phyloP scores from a whole-genome alignment of 2,113 vertebrate genomes.

The Phasianus colchicus region DNA sequence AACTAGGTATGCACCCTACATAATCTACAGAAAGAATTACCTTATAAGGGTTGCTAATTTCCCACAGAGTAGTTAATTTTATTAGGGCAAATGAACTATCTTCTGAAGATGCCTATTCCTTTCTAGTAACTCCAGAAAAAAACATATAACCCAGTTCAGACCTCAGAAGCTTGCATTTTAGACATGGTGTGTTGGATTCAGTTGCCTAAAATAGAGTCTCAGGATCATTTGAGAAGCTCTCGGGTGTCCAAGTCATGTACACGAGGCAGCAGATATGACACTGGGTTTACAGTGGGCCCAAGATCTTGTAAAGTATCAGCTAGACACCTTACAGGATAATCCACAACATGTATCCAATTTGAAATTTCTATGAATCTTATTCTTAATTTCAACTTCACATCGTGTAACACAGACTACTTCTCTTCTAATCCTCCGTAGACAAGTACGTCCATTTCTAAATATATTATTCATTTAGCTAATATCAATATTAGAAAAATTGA shows the following conservation, averaged over 20 bases:
- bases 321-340: background rate
- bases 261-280: background rate
- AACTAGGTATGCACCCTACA: background rate
- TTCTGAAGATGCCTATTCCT: background rate
- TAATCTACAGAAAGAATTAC: background rate
- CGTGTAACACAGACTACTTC: background rate
- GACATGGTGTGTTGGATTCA: background rate
- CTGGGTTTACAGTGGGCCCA: background rate
- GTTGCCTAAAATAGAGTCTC: background rate
- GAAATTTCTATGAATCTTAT: background rate
- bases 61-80: background rate
- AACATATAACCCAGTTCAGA: fast-evolving
- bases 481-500: background rate
- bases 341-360: background rate
- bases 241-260: background rate
- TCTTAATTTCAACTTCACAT: background rate
- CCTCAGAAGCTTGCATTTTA: background rate
- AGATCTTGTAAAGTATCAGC: background rate
- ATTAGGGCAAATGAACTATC: background rate
- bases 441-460: background rate
- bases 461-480: background rate
- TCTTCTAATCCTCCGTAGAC: background rate
- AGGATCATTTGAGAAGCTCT: background rate
- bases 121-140: background rate
- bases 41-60: background rate